These are phyloP conservation scores for Mycetomoellerius zeteki DNA, from an alignment of 1,140 invertebrate genomes.

Conservation along the genomic window DNA sequence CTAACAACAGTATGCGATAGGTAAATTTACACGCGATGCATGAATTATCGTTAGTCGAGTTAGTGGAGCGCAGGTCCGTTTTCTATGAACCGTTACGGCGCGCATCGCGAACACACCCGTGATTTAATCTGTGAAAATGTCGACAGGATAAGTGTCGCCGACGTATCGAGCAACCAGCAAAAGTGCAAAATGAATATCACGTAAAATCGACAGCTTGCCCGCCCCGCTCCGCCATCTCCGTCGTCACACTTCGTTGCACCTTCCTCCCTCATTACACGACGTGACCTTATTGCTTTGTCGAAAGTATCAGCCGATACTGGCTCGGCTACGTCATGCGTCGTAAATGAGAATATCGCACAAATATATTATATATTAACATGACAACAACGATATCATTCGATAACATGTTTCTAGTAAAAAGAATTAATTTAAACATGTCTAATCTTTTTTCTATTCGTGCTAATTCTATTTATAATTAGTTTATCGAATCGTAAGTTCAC, in stretches of 20 bases:
- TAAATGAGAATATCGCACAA: neutral
- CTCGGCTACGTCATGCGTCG: conserved; percentile 31
- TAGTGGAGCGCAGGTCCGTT: conserved; percentile 52
- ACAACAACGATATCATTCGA: neutral
- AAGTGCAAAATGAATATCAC: conserved; percentile 47
- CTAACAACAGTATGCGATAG: conserved; percentile 11
- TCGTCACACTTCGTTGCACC: conserved; percentile 72
- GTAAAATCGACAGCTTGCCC: conserved; percentile 58
- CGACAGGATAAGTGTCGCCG: conserved; percentile 63
- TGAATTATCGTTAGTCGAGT: conserved; percentile 52
- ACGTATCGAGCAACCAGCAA: conserved; percentile 12
- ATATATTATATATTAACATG: neutral
- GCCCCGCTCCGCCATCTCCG: conserved; percentile 35
- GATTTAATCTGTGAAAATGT: conserved; percentile 61
- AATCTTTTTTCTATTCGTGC: neutral
- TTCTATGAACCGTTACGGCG: conserved; percentile 37
- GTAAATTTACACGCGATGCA: conserved; percentile 25
- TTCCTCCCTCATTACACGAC: conserved; percentile 71
- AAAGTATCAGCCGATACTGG: conserved; percentile 60
- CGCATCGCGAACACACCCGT: conserved; percentile 17
- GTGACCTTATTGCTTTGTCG: conserved; percentile 78
- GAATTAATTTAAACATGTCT: neutral
- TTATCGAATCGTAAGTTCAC: neutral
- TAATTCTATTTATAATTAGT: neutral
- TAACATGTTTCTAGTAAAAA: neutral